These are phyloP conservation scores for Conomelus anceps DNA, from an alignment of 2,888 invertebrate genomes.

Conservation along the genomic window DNA sequence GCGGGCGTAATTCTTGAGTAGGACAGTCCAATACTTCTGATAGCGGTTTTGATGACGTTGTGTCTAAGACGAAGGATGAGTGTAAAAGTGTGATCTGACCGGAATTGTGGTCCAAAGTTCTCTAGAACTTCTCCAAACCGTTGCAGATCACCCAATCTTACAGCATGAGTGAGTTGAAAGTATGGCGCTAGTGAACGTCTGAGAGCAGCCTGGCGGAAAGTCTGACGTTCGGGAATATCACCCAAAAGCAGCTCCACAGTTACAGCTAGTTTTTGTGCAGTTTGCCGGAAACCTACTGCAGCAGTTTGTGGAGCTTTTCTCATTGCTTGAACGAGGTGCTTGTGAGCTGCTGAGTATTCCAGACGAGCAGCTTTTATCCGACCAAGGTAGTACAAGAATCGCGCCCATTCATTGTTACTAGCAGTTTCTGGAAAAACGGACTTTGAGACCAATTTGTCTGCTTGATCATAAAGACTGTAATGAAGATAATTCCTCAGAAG, in stretches of 20 bases:
- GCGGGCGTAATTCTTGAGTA: slow-evolving; percentile 93
- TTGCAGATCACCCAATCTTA: slow-evolving; percentile 88
- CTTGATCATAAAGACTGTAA: slow-evolving; percentile 93
- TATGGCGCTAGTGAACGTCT: slow-evolving; percentile 88
- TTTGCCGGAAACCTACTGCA: slow-evolving; percentile 98
- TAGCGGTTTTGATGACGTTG: slow-evolving; percentile 98
- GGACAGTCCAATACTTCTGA: slow-evolving; percentile 90
- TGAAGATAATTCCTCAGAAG: slow-evolving; percentile 91
- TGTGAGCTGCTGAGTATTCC: slow-evolving; percentile 96
- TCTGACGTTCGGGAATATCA: slow-evolving; percentile 93
- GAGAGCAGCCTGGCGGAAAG: slow-evolving; percentile 87
- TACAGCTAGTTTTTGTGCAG: slow-evolving; percentile 89
- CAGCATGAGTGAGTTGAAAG: slow-evolving; percentile 95
- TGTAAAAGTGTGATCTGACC: slow-evolving; percentile 91
- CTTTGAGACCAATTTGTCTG: slow-evolving; percentile 94
- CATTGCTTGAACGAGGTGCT: slow-evolving; percentile 88
- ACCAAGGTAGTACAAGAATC: slow-evolving; percentile 94
- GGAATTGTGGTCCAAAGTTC: slow-evolving; percentile 85
- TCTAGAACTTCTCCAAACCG: slow-evolving; percentile 90
- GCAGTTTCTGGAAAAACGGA: slow-evolving; percentile 95
- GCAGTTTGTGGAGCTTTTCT: slow-evolving; percentile 96
- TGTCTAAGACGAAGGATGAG: slow-evolving; percentile 91
- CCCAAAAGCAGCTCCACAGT: slow-evolving; percentile 92
- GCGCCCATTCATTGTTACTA: slow-evolving; percentile 98
- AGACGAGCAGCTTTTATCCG: slow-evolving; percentile 96